A percentile compares a stretch with the other conserved stretches of the same genome.
Evolutionary conservation across 2,888 invertebrate genomes (phyloP).

Genomic region (Anodontia alba): DNA sequence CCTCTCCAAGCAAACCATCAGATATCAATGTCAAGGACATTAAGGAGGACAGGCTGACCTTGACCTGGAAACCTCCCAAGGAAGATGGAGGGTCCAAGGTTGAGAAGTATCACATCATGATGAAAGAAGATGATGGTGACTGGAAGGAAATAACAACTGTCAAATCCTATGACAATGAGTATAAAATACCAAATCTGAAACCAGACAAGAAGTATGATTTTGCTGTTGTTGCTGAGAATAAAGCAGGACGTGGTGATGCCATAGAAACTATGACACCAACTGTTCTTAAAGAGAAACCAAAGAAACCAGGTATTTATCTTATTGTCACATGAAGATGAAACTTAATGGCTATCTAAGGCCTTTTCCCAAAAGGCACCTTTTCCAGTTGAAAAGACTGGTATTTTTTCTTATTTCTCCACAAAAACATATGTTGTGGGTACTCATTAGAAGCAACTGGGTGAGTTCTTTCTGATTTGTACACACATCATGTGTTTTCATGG

Average conservation of each 20-base stretch:
- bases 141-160: slow-evolving; percentile 74
- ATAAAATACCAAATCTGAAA: slow-evolving; percentile 66
- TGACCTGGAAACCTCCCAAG: slow-evolving; percentile 82
- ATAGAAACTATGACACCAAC: slow-evolving; percentile 68
- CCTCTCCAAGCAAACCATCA: slow-evolving; percentile 71
- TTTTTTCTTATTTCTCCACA: too few relatives aligned
- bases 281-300: slow-evolving; percentile 74
- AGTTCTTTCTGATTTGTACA: too few relatives aligned
- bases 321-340: too few relatives aligned
- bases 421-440: too few relatives aligned
- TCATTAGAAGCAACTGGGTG: too few relatives aligned
- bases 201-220: slow-evolving; percentile 89
- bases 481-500: too few relatives aligned
- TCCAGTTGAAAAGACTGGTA: too few relatives aligned
- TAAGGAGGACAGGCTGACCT: slow-evolving; percentile 64
- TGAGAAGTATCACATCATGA: slow-evolving; percentile 70
- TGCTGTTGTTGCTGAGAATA: slow-evolving; percentile 94
- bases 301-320: slow-evolving; percentile 23
- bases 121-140: slow-evolving; percentile 58
- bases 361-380: too few relatives aligned
- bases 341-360: too few relatives aligned
- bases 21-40: slow-evolving; percentile 67
- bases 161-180: slow-evolving; percentile 67
- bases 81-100: slow-evolving; percentile 80
- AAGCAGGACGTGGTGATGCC: slow-evolving; percentile 88